These are phyloP conservation scores for Amiota communis DNA, from an alignment of 2,888 invertebrate genomes.

Conservation along the genomic window DNA sequence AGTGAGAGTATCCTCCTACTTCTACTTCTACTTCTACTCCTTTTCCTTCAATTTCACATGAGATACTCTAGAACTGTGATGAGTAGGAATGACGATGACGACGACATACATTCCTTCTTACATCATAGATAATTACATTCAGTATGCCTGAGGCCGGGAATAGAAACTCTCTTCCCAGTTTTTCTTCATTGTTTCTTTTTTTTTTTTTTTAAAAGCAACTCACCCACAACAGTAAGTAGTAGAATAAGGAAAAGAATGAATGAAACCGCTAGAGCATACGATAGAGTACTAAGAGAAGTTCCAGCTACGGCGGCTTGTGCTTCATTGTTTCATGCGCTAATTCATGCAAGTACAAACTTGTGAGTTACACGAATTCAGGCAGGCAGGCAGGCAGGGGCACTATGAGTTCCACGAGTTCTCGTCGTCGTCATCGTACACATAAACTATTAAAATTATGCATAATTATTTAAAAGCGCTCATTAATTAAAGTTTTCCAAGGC, in stretches of 20 bases:
- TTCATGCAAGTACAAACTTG: constrained; percentile 51
- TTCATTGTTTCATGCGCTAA: constrained; percentile 31
- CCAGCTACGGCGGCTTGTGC: neutral
- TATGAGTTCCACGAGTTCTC: no score
- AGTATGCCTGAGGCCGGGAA: neutral
- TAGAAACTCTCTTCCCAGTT: neutral
- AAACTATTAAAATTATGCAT: constrained; percentile 70
- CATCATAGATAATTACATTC: constrained; percentile 7
- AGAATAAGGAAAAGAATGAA: no score
- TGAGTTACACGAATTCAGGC: no score
- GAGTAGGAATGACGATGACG: neutral
- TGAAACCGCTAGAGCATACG: no score
- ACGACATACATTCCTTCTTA: neutral
- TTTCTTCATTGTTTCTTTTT: neutral
- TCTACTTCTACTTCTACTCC: no score
- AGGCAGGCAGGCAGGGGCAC: no score
- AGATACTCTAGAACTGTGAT: neutral
- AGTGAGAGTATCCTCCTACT: no score
- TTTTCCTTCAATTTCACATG: neutral
- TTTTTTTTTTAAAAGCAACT: neutral
- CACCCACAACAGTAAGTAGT: no score
- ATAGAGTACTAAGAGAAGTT: no score
- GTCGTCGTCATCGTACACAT: constrained; percentile 45
- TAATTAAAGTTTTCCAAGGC: constrained; percentile 58
- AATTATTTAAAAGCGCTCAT: constrained; percentile 70